Evolutionary conservation across 2,888 invertebrate genomes (phyloP), one percentile per base, ranked within the genome.

Genomic region (Zygaena filipendulae): DNA sequence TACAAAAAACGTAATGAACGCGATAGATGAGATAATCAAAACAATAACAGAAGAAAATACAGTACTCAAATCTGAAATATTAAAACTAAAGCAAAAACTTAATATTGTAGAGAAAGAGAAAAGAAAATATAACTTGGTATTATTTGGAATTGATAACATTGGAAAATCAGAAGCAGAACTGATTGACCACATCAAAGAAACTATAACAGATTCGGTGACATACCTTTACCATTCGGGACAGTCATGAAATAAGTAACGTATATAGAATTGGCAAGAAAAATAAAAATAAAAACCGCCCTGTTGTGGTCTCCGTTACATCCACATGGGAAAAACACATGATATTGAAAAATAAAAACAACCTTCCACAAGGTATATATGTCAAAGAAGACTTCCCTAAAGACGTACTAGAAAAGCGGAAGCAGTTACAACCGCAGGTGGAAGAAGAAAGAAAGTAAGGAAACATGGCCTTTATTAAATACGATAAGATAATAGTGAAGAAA

Each of bases 321-420:
- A 14, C 13, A 10, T 30, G 30, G 26, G 28, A 32, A 18, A 35
- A 35, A 23, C 23, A 27, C 11, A 10, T 13, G 3, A 30, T 36
- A 12, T 5, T 32, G 23, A 30, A 26, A 26, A 28, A 30, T 22
- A 36, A 36, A 13, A 9, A 5, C 2, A 30, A 28, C 11, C 14
- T 32, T 2, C 32, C 32, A 3, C 7, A 23, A 23, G 23, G 16
- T 6, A 25, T 27, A 1, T 38, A 32, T 22, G 23, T 36, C 3
- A 36, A 30, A 16, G 36, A 39, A 18, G 38, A 36, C 11, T 36
- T 12, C n/a, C 25, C 34, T 3, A 28, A 39, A 11, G 29, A 33
- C 16, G 22, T 32, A n/a, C 13, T 37, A 6, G 33, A 33, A 33
- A 25, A 18, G 12, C 11, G 35, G 1, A 38, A 28, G 16, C 11